Evolutionary conservation across 2,797 vertebrate species (phyloP).

Genomic region (Harpagifer antarcticus): DNA sequence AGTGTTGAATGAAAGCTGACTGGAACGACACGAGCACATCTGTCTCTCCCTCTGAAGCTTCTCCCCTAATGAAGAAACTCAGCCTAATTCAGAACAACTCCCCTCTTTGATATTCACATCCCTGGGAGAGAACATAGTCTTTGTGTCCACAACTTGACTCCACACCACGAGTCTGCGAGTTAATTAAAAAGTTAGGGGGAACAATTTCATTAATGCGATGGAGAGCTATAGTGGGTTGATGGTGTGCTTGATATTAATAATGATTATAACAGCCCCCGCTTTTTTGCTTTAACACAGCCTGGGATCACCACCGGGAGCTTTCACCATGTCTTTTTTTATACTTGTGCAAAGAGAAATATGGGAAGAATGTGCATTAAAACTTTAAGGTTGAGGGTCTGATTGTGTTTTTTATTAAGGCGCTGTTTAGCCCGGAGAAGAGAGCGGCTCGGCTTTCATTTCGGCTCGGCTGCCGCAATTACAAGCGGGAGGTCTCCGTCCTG

Average conservation of each 20-base stretch:
- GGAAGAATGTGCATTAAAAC: constrained; percentile 86
- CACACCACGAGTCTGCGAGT: constrained; percentile 74
- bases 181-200: constrained; percentile 80
- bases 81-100: constrained; percentile 54
- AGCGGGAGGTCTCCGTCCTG: constrained; percentile 83
- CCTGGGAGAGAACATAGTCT: constrained; percentile 73
- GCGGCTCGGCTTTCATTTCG: constrained; percentile 85
- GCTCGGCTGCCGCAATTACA: constrained; percentile 74
- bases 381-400: constrained; percentile 85
- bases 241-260: constrained; percentile 78
- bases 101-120: constrained; percentile 80
- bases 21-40: constrained; percentile 60
- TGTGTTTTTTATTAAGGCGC: constrained; percentile 86
- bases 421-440: constrained; percentile 86
- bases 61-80: constrained; percentile 55
- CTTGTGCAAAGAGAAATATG: constrained; percentile 78
- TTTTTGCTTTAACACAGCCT: constrained; percentile 36
- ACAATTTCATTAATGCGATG: constrained; percentile 80
- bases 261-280: constrained; percentile 51
- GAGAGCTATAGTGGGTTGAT: constrained; percentile 71
- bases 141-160: constrained; percentile 78
- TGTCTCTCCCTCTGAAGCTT: constrained; percentile 68
- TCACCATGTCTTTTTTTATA: constrained; percentile 49
- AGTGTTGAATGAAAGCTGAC: constrained; percentile 53
- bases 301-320: constrained; percentile 70